Evolutionary conservation across 2,888 invertebrate species (phyloP).

Genomic region (Diarsia rubi): DNA sequence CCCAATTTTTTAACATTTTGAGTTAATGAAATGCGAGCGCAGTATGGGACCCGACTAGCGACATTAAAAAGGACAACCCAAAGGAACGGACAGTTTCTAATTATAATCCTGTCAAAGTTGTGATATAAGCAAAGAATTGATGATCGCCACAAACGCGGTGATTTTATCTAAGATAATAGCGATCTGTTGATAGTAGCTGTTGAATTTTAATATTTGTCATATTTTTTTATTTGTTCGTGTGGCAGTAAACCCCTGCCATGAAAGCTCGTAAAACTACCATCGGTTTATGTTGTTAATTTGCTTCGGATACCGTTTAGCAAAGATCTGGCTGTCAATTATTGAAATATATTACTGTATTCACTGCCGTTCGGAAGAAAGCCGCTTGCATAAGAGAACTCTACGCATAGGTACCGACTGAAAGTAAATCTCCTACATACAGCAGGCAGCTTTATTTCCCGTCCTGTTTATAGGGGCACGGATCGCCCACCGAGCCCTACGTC

Average conservation of each 20-base stretch:
- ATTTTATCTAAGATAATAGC: slow-evolving; percentile 86
- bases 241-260: slow-evolving; percentile 56
- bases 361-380: neutral
- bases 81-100: slow-evolving; percentile 90
- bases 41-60: slow-evolving; percentile 90
- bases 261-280: slow-evolving; percentile 60
- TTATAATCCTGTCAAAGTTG: slow-evolving; percentile 90
- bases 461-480: slow-evolving; percentile 1
- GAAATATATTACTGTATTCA: slow-evolving; percentile 16
- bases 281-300: slow-evolving; percentile 49
- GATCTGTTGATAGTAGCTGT: slow-evolving; percentile 85
- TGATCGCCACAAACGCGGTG: slow-evolving; percentile 85
- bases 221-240: slow-evolving; percentile 75
- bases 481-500: slow-evolving; percentile 34
- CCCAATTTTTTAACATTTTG: slow-evolving; percentile 86
- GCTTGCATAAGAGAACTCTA: neutral
- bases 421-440: neutral
- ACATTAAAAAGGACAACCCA: slow-evolving; percentile 90
- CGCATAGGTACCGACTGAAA: neutral
- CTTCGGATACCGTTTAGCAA: slow-evolving; percentile 41
- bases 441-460: neutral
- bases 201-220: slow-evolving; percentile 80
- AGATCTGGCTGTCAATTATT: slow-evolving; percentile 23
- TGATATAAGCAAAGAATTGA: slow-evolving; percentile 89
- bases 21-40: slow-evolving; percentile 90